A percentile compares a stretch with the other conserved stretches of the same genome.
These are phyloP conservation scores for Microchrysa polita DNA, from an alignment of 2,888 invertebrate species.

Conservation along the genomic window DNA sequence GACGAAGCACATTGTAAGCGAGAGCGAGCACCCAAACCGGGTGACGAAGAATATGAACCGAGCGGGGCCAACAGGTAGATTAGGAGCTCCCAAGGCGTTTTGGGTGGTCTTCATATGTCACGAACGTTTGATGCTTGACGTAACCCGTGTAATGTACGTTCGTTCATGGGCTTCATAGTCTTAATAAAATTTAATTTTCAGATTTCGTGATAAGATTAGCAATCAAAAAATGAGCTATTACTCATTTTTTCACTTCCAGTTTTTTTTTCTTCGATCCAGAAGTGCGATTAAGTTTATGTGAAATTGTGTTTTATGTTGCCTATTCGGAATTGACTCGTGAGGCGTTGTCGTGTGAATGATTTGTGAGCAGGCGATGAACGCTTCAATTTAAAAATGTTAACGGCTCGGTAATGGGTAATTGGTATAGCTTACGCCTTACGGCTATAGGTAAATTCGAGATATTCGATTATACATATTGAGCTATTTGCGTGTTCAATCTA, in stretches of 20 bases:
- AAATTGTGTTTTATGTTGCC: not conserved
- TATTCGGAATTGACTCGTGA: not conserved
- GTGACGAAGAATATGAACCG: no score
- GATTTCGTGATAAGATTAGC: constrained; percentile 39
- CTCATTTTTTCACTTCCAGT: constrained; percentile 15
- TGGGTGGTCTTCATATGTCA: constrained; percentile 35
- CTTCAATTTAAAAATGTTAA: constrained; percentile 33
- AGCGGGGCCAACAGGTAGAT: constrained; percentile 8
- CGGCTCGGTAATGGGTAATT: constrained; percentile 21
- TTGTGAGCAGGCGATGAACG: constrained; percentile 39
- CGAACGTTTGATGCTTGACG: not conserved
- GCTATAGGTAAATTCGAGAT: not conserved
- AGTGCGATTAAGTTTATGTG: not conserved
- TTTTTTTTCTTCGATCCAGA: not conserved
- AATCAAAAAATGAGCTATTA: constrained; percentile 29
- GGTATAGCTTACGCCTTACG: constrained; percentile 18
- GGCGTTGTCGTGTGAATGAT: constrained; percentile 26
- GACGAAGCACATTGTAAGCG: not conserved
- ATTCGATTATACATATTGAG: not conserved
- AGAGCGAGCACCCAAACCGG: no score
- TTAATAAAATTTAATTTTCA: constrained; percentile 32
- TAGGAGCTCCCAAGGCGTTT: constrained; percentile 18
- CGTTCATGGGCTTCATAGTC: not conserved
- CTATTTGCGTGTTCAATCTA: constrained; percentile 17
- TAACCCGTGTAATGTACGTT: not conserved